Evolutionary conservation across 2,797 vertebrate species (phyloP).

Genomic region (Notolabrus celidotus): DNA sequence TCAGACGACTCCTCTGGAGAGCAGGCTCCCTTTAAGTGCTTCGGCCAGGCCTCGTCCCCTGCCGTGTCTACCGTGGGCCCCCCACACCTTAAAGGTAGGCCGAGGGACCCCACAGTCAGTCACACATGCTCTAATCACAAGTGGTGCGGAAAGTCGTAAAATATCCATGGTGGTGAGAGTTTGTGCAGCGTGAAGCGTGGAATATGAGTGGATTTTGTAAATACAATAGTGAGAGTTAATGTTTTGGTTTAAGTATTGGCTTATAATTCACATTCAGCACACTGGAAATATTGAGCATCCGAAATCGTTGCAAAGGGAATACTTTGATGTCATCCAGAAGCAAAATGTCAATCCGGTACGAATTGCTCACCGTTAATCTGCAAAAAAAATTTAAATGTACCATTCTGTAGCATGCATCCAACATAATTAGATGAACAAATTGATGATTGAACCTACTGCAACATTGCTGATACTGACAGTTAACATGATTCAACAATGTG

Average conservation of each 20-base stretch:
- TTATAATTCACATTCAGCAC: too few relatives aligned
- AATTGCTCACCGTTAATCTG: too few relatives aligned
- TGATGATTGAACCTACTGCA: too few relatives aligned
- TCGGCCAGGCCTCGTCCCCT: slow-evolving; percentile 92
- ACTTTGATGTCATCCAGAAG: too few relatives aligned
- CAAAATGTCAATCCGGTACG: too few relatives aligned
- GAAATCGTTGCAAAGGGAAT: too few relatives aligned
- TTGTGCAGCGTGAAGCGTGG: slow-evolving; percentile 13
- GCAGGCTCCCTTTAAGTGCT: slow-evolving; percentile 93
- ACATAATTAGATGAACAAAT: not conserved
- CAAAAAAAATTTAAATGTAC: too few relatives aligned
- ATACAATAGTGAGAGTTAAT: not conserved
- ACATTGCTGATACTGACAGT: slow-evolving; percentile 2
- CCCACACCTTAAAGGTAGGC: slow-evolving; percentile 94
- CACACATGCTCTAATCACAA: slow-evolving; percentile 22
- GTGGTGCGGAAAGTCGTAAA: slow-evolving; percentile 44
- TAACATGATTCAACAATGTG: not conserved
- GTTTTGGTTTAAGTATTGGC: too few relatives aligned
- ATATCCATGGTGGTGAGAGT: slow-evolving; percentile 8
- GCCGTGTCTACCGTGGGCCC: slow-evolving; percentile 91
- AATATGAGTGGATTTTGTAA: slow-evolving; percentile 3
- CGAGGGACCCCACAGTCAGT: slow-evolving; percentile 34
- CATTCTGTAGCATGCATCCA: too few relatives aligned
- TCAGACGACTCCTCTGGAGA: slow-evolving; percentile 97
- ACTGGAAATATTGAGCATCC: too few relatives aligned